These are phyloP conservation scores for Branchipolynoe longqiensis DNA, from an alignment of 2,888 invertebrate species.

Conservation along the genomic window DNA sequence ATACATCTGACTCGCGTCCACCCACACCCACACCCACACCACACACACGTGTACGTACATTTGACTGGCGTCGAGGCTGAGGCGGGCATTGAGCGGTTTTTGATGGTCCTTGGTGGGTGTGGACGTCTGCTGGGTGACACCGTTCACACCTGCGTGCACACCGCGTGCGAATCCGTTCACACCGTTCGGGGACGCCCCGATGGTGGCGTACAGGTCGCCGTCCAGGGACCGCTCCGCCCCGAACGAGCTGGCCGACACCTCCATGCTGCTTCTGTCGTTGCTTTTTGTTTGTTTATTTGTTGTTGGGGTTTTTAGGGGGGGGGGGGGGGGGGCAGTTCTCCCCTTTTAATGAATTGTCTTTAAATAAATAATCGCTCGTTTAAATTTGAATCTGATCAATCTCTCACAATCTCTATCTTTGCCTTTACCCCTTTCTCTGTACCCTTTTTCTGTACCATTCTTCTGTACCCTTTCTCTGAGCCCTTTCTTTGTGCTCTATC, in stretches of 20 bases:
- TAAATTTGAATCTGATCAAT: no score
- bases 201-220: conserved; percentile 27
- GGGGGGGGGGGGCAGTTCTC: no score
- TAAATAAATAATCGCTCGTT: no score
- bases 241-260: conserved; percentile 3
- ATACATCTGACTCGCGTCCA: not conserved
- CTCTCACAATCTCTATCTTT: no score
- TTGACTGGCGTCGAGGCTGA: conserved; percentile 47
- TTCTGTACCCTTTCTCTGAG: no score
- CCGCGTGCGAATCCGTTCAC: conserved; percentile 29
- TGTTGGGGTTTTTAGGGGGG: no score
- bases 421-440: no score
- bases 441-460: no score
- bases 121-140: conserved; percentile 11
- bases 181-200: not conserved
- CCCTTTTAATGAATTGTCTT: no score
- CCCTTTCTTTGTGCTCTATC: no score
- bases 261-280: no score
- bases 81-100: conserved; percentile 14
- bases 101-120: conserved; percentile 47
- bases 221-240: conserved; percentile 38
- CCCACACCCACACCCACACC: not conserved
- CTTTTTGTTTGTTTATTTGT: no score
- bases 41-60: conserved; percentile 30
- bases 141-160: not conserved